These are phyloP conservation scores for Hirundichthys speculiger DNA, from an alignment of 2,113 vertebrate genomes.

Conservation along the genomic window DNA sequence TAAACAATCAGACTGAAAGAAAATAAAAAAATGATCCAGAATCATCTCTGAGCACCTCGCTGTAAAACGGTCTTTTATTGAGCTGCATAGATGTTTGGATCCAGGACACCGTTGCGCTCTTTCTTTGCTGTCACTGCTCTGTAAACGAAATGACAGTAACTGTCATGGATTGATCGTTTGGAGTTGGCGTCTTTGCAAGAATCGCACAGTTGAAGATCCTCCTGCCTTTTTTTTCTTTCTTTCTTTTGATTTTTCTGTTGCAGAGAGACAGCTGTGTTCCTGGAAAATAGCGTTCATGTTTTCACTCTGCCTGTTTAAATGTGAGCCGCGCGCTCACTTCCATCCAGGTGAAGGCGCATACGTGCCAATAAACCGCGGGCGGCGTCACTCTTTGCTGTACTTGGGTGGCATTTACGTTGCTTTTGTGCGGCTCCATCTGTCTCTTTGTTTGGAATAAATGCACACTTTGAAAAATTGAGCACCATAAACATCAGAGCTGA, in stretches of 20 bases:
- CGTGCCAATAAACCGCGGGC: too few relatives aligned
- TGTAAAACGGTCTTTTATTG: slow-evolving; percentile 13
- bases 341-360: slow-evolving; percentile 9
- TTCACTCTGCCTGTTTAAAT: slow-evolving; percentile 1
- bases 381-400: slow-evolving; percentile 2
- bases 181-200: slow-evolving; percentile 12
- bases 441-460: slow-evolving; percentile 44
- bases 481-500: slow-evolving; percentile 53
- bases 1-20: too few relatives aligned
- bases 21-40: too few relatives aligned
- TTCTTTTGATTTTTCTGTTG: not conserved
- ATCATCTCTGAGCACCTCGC: too few relatives aligned
- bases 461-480: slow-evolving; percentile 45
- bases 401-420: not conserved
- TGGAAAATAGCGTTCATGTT: not conserved
- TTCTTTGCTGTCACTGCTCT: not conserved
- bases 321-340: not conserved
- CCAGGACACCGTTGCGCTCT: not conserved
- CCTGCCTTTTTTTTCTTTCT: not conserved
- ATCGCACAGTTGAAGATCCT: slow-evolving; percentile 10
- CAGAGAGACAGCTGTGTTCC: not conserved
- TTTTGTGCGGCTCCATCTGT: slow-evolving; percentile 44
- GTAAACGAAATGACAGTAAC: too few relatives aligned
- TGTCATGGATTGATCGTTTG: not conserved
- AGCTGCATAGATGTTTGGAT: slow-evolving; percentile 37